Evolutionary conservation across 2,797 vertebrate genomes (phyloP).

Genomic region (Enteromius argenteus): DNA sequence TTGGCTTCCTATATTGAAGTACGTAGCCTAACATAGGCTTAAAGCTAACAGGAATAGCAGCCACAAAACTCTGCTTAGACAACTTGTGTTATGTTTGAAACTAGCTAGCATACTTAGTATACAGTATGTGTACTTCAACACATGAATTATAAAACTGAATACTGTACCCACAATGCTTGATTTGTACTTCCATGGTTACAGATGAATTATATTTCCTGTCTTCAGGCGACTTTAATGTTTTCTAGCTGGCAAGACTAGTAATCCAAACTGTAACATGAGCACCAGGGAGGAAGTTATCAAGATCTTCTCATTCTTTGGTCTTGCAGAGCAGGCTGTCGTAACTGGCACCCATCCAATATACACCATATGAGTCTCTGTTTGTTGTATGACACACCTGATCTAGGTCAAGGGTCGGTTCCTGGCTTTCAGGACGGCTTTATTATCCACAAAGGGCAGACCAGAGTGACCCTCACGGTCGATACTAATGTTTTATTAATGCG

Average conservation of each 20-base stretch:
- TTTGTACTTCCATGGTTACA: slow-evolving; percentile 1
- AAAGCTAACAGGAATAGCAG: not conserved
- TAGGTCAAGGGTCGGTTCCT: slow-evolving; percentile 51
- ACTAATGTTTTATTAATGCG: slow-evolving; percentile 87
- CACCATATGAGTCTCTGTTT: slow-evolving; percentile 35
- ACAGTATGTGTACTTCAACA: not conserved
- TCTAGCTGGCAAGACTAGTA: slow-evolving; percentile 11
- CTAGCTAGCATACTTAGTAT: not conserved
- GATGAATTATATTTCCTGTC: slow-evolving; percentile 41
- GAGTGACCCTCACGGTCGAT: slow-evolving; percentile 73
- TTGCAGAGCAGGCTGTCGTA: slow-evolving; percentile 13
- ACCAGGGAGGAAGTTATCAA: slow-evolving; percentile 31
- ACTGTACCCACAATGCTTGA: not conserved
- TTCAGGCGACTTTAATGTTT: slow-evolving; percentile 17
- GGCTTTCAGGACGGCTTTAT: slow-evolving; percentile 72
- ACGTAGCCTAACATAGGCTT: not conserved
- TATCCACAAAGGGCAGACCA: slow-evolving; percentile 68
- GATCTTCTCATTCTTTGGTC: slow-evolving; percentile 26
- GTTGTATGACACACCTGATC: slow-evolving; percentile 59
- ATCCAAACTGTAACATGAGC: slow-evolving; percentile 25
- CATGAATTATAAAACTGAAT: not conserved
- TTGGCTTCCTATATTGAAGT: not conserved
- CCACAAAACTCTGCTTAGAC: not conserved
- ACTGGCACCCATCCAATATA: slow-evolving; percentile 28
- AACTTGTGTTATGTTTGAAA: slow-evolving; percentile 13